Percentiles rank a stretch among this genome's conserved stretches.
phyloP scores from a whole-genome alignment of 2,888 invertebrate species.

The Drosophila greeni region DNA sequence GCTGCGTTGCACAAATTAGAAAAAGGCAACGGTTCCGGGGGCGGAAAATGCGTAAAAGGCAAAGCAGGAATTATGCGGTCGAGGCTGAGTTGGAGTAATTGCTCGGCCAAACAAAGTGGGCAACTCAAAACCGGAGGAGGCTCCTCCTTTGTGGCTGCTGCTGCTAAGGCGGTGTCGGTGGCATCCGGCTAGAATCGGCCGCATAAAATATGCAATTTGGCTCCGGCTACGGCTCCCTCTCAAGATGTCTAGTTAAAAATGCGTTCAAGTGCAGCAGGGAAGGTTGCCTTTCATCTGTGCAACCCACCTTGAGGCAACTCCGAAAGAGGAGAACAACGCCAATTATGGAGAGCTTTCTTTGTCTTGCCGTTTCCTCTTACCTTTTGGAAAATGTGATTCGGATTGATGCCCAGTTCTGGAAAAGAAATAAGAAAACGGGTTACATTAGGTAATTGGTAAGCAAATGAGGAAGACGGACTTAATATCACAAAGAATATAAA shows the following conservation, averaged over 20 bases:
- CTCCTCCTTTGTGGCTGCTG: slow-evolving; percentile 17
- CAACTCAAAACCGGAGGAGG: slow-evolving; percentile 28
- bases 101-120: slow-evolving; percentile 56
- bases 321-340: slow-evolving; percentile 8
- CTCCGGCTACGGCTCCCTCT: slow-evolving; percentile 10
- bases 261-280: slow-evolving; percentile 14
- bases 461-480: not conserved
- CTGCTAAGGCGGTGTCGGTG: slow-evolving; percentile 7
- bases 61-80: slow-evolving; percentile 40
- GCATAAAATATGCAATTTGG: slow-evolving; percentile 56
- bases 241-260: slow-evolving; percentile 38
- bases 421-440: slow-evolving; percentile 28
- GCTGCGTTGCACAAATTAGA: slow-evolving; percentile 60
- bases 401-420: slow-evolving; percentile 84
- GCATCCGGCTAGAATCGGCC: slow-evolving; percentile 14
- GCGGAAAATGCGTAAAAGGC: slow-evolving; percentile 46
- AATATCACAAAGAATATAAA: no score
- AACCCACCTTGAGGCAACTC: slow-evolving; percentile 1
- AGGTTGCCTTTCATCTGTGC: not conserved
- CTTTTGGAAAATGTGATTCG: slow-evolving; percentile 84
- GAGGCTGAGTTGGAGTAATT: slow-evolving; percentile 47
- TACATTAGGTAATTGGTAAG: not conserved
- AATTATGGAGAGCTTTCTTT: slow-evolving; percentile 11
- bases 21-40: slow-evolving; percentile 43
- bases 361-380: slow-evolving; percentile 60